Evolutionary conservation across 37 sponge, comb jelly and placozoan genomes (phyloP).

Genomic region (Hexactinellida sp.): DNA sequence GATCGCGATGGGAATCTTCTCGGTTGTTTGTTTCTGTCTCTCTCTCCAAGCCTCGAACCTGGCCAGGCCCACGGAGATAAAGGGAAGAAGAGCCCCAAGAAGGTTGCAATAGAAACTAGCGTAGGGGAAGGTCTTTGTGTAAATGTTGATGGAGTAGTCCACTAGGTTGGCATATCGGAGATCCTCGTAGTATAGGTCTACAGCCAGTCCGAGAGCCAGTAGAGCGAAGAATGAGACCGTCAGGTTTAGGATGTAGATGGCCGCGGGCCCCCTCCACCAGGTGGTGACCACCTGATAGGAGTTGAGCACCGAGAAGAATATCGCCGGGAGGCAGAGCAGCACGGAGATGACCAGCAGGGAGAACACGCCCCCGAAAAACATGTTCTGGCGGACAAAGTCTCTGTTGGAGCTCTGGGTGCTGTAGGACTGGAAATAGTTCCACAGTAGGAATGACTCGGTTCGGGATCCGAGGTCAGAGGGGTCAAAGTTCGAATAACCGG

Average conservation of each 20-base stretch:
- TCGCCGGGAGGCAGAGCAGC: slow-evolving; percentile 18
- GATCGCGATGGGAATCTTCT: slow-evolving; percentile 15
- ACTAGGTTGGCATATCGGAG: neutral
- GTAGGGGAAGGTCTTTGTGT: neutral
- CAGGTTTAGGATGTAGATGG: slow-evolving; percentile 40
- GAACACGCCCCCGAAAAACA: slow-evolving; percentile 26
- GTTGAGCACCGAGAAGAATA: slow-evolving; percentile 39
- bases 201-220: neutral
- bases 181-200: neutral
- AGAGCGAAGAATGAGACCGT: neutral
- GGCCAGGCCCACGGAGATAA: neutral
- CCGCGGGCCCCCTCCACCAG: slow-evolving; percentile 52
- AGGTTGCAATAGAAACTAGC: slow-evolving; percentile 10
- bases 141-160: neutral
- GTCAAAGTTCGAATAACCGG: slow-evolving; percentile 11
- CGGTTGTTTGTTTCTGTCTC: neutral
- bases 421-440: slow-evolving; percentile 3
- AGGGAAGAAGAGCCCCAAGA: neutral
- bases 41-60: neutral
- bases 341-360: slow-evolving; percentile 25
- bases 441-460: neutral
- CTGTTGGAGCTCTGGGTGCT: neutral
- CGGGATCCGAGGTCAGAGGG: neutral
- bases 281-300: slow-evolving; percentile 45
- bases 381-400: neutral